Evolutionary conservation across 2,797 vertebrate genomes (phyloP), one percentile per base, ranked within the genome.

Genomic region (Smutsia gigantea): DNA sequence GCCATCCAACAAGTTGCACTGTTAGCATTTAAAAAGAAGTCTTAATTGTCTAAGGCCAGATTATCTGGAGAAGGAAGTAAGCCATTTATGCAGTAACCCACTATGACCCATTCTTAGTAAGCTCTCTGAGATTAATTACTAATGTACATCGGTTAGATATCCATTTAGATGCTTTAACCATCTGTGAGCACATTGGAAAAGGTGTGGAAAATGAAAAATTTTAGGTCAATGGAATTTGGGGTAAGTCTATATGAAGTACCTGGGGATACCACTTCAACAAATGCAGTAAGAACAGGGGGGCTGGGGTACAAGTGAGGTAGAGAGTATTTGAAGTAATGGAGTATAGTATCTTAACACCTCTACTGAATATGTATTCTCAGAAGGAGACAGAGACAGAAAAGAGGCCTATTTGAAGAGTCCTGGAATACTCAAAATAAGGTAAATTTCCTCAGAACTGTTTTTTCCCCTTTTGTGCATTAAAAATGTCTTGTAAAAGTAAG

Each of bases 301-400:
- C 9, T 91, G 2, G 3, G 21, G 13, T 1, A 37, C 9, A 69
- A 29, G 42, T 2, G 19, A 91, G 23, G 10, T 71, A 1, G 0
- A 18, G 18, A 46, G 17, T 0, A 14, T 77, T n/a, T 59, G 31
- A 74, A 42, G 51, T 90, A 37, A 55, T 14, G 37, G 29, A 39
- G 4, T 37, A 18, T 34, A 66, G 5, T 23, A 53, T 63, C 39
- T 85, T 94, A 59, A 88, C 34, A 46, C 68, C 94, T 93, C 75
- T 59, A 25, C 9, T 93, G 39, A 96, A 90, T 87, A 0, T 98
- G 66, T 84, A 2, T 97, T 93, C 71, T 23, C 69, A 98, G 97
- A 95, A 97, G 96, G 87, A 98, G 95, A 85, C 94, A 39, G 23
- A 96, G 34, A 53, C 89, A 81, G 34, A 85, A 55, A 75, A 92